Percentiles rank a stretch among this genome's conserved stretches.
These are phyloP conservation scores for Ptiloglossa arizonensis DNA, from an alignment of 1,140 invertebrate species.

Conservation along the genomic window DNA sequence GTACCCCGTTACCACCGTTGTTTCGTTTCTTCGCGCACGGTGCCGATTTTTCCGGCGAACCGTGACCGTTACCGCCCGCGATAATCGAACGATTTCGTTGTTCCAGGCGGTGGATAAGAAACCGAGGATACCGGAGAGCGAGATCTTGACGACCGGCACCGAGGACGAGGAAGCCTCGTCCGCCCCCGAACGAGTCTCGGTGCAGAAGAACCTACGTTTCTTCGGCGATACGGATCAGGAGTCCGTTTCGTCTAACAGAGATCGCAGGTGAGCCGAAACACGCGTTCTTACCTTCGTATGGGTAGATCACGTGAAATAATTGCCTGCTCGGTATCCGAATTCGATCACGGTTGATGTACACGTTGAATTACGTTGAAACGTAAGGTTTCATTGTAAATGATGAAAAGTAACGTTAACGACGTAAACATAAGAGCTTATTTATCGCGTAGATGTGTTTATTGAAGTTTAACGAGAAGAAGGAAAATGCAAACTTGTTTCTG, in stretches of 20 bases:
- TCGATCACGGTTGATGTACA: too few species aligned
- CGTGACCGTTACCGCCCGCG: background rate
- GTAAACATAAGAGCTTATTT: too few species aligned
- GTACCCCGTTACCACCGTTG: background rate
- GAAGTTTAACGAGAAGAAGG: too few species aligned
- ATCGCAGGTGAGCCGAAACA: conserved; percentile 71
- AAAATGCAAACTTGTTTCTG: too few species aligned
- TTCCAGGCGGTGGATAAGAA: conserved; percentile 77
- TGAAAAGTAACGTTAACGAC: too few species aligned
- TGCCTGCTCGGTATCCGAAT: too few species aligned
- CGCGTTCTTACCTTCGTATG: too few species aligned
- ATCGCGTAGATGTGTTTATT: too few species aligned
- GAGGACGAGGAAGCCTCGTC: conserved; percentile 79
- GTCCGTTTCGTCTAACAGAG: conserved; percentile 82
- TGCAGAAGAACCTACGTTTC: conserved; percentile 88
- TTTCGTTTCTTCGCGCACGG: background rate
- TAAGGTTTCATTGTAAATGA: too few species aligned
- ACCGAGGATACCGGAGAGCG: conserved; percentile 78
- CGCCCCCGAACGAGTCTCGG: conserved; percentile 76
- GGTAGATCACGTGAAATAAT: too few species aligned
- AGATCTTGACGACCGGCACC: conserved; percentile 79
- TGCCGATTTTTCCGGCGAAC: background rate
- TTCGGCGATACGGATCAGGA: conserved; percentile 91
- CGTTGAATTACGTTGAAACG: too few species aligned
- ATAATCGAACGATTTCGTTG: conserved; percentile 7